These are phyloP conservation scores for Mastomys natalensis DNA, from an alignment of 2,113 vertebrate genomes.

Conservation along the genomic window DNA sequence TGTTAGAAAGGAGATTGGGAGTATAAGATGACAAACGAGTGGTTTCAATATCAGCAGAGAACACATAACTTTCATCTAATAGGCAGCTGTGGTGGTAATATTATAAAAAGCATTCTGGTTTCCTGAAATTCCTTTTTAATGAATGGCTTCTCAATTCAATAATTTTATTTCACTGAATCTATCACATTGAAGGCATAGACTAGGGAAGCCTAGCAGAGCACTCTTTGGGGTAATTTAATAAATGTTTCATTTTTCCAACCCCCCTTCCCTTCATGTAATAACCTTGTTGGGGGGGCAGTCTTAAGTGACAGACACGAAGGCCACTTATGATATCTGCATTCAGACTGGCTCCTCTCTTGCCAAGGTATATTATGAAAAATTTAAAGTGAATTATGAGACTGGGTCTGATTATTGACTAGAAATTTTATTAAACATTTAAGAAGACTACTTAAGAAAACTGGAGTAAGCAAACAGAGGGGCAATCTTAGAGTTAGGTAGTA, in stretches of 20 bases:
- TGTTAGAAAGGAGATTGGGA: slow-evolving; percentile 68
- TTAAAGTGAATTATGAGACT: slow-evolving; percentile 84
- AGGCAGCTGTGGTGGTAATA: slow-evolving; percentile 72
- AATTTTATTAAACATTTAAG: slow-evolving; percentile 85
- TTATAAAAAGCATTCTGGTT: slow-evolving; percentile 74
- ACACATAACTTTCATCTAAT: slow-evolving; percentile 81
- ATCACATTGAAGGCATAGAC: slow-evolving; percentile 80
- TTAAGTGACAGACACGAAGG: slow-evolving; percentile 71
- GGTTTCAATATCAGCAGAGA: slow-evolving; percentile 75
- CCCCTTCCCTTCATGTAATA: not conserved
- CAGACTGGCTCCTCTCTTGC: slow-evolving; percentile 78
- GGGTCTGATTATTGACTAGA: slow-evolving; percentile 84
- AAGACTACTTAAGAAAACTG: slow-evolving; percentile 32
- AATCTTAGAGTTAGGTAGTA: not conserved
- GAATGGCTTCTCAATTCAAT: slow-evolving; percentile 84
- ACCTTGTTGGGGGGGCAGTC: slow-evolving; percentile 69
- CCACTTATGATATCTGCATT: slow-evolving; percentile 71
- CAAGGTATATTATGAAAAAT: slow-evolving; percentile 70
- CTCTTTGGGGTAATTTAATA: slow-evolving; percentile 84
- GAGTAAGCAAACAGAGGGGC: not conserved
- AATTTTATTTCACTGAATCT: slow-evolving; percentile 83
- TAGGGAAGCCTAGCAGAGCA: slow-evolving; percentile 76
- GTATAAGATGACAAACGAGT: slow-evolving; percentile 64
- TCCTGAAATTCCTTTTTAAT: slow-evolving; percentile 84
- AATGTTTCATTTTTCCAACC: slow-evolving; percentile 71